phyloP scores from a whole-genome alignment of 2,113 vertebrate genomes.

The Pelmatolapia mariae region DNA sequence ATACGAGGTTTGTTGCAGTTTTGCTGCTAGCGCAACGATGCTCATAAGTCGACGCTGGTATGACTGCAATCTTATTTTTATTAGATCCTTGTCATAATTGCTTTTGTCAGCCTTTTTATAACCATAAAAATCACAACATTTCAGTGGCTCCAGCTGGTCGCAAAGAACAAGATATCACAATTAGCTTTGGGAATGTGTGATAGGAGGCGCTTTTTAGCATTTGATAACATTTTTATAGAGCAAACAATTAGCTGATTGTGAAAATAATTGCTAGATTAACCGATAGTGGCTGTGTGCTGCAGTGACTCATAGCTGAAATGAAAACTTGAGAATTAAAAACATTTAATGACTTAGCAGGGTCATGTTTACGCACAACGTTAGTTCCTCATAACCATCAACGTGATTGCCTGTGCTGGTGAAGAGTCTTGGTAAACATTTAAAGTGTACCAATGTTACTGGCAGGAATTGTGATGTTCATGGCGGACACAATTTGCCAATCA shows the following conservation, averaged over 20 bases:
- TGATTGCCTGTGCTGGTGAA: not conserved
- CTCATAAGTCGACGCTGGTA: not conserved
- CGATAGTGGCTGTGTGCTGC: not conserved
- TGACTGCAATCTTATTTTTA: not conserved
- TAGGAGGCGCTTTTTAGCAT: not conserved
- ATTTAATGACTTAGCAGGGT: not conserved
- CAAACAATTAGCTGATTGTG: not conserved
- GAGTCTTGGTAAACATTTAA: not conserved
- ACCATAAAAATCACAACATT: not conserved
- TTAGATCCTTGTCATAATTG: not conserved
- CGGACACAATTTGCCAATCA: accelerated
- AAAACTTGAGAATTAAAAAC: not conserved
- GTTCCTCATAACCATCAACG: not conserved
- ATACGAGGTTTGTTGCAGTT: not conserved
- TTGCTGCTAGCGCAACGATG: not conserved
- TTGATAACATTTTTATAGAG: not conserved
- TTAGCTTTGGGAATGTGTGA: not conserved
- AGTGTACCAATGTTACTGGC: accelerated
- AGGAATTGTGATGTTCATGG: not conserved
- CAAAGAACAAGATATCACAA: not conserved
- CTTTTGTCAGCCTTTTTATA: not conserved
- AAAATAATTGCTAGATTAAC: not conserved
- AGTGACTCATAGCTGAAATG: not conserved
- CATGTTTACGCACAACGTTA: not conserved
- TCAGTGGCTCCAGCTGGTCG: not conserved